These are phyloP conservation scores for Noctua fimbriata DNA, from an alignment of 2,888 invertebrate genomes.

Conservation along the genomic window DNA sequence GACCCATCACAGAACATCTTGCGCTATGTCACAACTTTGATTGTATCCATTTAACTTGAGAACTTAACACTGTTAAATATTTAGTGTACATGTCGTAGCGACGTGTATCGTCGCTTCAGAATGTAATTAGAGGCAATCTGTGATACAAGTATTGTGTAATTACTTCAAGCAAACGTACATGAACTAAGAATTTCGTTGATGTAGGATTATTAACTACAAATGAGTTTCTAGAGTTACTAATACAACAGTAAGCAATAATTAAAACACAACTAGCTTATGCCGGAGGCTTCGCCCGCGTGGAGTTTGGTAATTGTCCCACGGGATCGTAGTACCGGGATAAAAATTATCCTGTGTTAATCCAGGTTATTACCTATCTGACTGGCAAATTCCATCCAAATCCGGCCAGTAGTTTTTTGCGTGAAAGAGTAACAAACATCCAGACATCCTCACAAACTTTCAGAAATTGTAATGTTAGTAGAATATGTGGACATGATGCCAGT, in stretches of 20 bases:
- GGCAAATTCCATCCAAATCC: too few relatives aligned
- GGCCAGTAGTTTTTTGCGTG: too few relatives aligned
- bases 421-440: too few relatives aligned
- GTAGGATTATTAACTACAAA: neutral
- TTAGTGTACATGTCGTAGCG: conserved; percentile 59
- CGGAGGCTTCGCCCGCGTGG: too few relatives aligned
- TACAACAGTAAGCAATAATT: neutral
- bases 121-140: conserved; percentile 56
- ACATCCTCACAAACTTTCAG: too few relatives aligned
- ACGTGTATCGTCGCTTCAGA: conserved; percentile 54
- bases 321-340: too few relatives aligned
- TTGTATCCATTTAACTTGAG: conserved; percentile 79
- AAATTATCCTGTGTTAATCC: too few relatives aligned
- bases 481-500: neutral
- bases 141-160: conserved; percentile 41
- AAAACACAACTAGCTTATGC: too few relatives aligned
- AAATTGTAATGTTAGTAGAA: too few relatives aligned
- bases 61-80: conserved; percentile 74
- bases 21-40: conserved; percentile 80
- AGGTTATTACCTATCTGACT: too few relatives aligned
- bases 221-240: neutral
- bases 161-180: conserved; percentile 31
- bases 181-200: neutral
- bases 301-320: too few relatives aligned
- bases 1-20: conserved; percentile 74